Conservation (phyloP, 2,888 invertebrate species). For the Andrena praecox region DNA sequence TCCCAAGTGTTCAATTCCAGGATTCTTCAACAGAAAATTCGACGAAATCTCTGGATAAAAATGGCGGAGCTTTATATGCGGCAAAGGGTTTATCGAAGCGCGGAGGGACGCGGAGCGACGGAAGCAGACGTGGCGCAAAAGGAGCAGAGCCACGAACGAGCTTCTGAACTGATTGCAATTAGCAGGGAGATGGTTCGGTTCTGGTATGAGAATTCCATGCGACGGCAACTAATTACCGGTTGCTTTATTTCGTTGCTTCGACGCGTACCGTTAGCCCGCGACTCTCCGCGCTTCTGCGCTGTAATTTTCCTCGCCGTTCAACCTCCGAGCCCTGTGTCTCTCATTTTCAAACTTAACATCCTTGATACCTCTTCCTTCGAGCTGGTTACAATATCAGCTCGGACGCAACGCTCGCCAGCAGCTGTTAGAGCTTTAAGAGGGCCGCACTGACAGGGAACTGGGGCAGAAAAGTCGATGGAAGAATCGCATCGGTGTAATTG, state of each 20-base stretch:
- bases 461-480: conserved; percentile 5
- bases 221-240: conserved; percentile 66
- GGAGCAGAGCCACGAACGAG: conserved; percentile 9
- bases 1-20: neutral
- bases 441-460: no score
- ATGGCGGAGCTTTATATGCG: neutral
- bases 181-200: conserved; percentile 30
- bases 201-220: conserved; percentile 25
- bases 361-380: neutral
- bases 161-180: conserved; percentile 48
- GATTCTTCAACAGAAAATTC: neutral
- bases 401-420: no score
- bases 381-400: neutral
- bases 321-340: neutral
- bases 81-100: conserved; percentile 3
- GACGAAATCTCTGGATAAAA: no score
- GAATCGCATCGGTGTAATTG: conserved; percentile 14
- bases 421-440: no score
- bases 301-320: conserved; percentile 12
- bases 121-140: conserved; percentile 23
- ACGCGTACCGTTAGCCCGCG: conserved; percentile 57
- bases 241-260: conserved; percentile 65
- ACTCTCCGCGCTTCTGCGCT: conserved; percentile 8
- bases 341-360: neutral
- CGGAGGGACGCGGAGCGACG: conserved; percentile 10